Conservation (phyloP, 2,113 vertebrate species). For the Raja brachyura region DNA sequence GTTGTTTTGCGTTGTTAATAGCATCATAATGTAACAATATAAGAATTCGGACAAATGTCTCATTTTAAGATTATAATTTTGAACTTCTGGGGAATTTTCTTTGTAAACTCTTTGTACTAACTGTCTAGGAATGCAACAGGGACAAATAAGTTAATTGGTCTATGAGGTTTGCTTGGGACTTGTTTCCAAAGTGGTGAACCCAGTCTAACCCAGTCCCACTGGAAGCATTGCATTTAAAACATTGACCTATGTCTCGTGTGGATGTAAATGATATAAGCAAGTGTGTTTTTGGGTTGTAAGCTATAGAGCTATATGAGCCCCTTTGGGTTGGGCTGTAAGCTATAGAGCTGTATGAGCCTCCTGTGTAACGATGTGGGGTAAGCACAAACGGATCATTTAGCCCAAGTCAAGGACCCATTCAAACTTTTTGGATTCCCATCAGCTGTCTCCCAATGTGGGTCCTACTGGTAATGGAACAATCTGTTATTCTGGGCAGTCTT, state of each 20-base stretch:
- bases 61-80: neutral
- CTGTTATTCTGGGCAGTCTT: conserved; percentile 20
- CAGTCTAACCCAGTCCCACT: neutral
- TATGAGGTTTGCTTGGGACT: neutral
- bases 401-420: neutral
- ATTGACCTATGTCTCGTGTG: neutral
- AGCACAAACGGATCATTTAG: neutral
- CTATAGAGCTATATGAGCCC: neutral
- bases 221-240: conserved; percentile 24
- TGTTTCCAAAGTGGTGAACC: conserved; percentile 26
- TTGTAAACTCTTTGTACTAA: conserved; percentile 8
- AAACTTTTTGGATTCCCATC: neutral
- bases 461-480: conserved; percentile 25
- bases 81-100: conserved; percentile 17
- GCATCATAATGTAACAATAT: conserved; percentile 12
- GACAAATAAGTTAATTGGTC: neutral
- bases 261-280: neutral
- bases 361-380: neutral
- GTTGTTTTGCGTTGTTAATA: neutral
- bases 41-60: conserved; percentile 14
- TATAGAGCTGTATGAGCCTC: neutral
- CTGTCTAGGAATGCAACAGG: conserved; percentile 34
- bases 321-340: no score
- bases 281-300: neutral
- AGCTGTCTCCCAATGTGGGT: neutral